These are phyloP conservation scores for Panopea generosa DNA, from an alignment of 2,888 invertebrate genomes.

Conservation along the genomic window DNA sequence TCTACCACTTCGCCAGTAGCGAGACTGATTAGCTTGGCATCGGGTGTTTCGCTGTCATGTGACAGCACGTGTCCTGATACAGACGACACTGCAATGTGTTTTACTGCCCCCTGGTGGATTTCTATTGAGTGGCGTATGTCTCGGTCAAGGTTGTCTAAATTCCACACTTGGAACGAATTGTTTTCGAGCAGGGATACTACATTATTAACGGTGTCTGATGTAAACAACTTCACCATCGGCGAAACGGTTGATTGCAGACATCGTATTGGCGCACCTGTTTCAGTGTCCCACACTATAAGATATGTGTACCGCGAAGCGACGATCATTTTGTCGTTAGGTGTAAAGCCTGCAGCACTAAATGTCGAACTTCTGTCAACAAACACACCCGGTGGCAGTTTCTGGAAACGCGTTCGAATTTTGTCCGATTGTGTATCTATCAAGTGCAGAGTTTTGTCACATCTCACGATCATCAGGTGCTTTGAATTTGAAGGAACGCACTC, in stretches of 20 bases:
- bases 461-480: slow-evolving; percentile 70
- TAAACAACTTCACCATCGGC: slow-evolving; percentile 75
- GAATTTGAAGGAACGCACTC: slow-evolving; percentile 70
- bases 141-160: slow-evolving; percentile 78
- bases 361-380: slow-evolving; percentile 74
- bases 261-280: slow-evolving; percentile 72
- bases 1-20: slow-evolving; percentile 66
- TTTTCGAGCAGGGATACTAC: slow-evolving; percentile 76
- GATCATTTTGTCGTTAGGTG: slow-evolving; percentile 73
- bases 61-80: slow-evolving; percentile 63
- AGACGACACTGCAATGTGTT: slow-evolving; percentile 61
- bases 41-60: slow-evolving; percentile 67
- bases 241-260: slow-evolving; percentile 75
- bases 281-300: slow-evolving; percentile 78
- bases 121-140: slow-evolving; percentile 74
- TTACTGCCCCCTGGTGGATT: slow-evolving; percentile 70
- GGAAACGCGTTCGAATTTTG: slow-evolving; percentile 64
- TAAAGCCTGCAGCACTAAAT: slow-evolving; percentile 79
- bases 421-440: slow-evolving; percentile 70
- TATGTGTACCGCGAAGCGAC: slow-evolving; percentile 79
- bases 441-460: slow-evolving; percentile 73
- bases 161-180: slow-evolving; percentile 80
- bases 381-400: slow-evolving; percentile 73
- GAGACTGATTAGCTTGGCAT: slow-evolving; percentile 76
- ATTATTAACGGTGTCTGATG: slow-evolving; percentile 74